Conservation (phyloP, 2,113 vertebrate genomes). For the Psilopsiagon aurifrons region DNA sequence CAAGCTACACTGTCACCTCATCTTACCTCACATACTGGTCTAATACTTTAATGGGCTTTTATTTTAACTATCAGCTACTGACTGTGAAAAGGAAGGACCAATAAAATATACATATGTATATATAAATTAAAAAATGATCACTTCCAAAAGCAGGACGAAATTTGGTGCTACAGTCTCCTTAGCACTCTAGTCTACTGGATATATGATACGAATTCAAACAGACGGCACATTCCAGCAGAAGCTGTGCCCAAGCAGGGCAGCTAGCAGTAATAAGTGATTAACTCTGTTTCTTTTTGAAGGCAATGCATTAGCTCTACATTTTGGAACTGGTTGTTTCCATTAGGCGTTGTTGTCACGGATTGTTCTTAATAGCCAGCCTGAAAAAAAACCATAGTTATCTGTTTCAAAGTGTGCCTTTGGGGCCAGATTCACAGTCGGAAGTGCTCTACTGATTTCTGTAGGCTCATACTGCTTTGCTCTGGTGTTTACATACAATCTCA, state of each 20-base stretch:
- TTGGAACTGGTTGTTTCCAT: constrained; percentile 5
- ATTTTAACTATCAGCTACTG: not conserved
- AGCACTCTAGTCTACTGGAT: not conserved
- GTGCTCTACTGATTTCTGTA: not conserved
- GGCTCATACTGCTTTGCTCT: not conserved
- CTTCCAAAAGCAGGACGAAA: not conserved
- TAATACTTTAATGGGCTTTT: not conserved
- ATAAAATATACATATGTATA: not conserved
- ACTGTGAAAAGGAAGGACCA: not conserved
- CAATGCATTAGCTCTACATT: not conserved
- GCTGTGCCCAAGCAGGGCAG: not conserved
- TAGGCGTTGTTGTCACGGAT: not conserved
- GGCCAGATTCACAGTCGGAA: not conserved
- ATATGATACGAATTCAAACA: not conserved
- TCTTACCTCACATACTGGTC: not conserved
- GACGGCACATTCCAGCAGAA: not conserved
- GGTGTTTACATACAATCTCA: constrained; percentile 20
- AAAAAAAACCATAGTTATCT: not conserved
- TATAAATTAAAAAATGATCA: not conserved
- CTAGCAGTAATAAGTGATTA: not conserved
- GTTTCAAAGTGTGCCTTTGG: constrained; percentile 23
- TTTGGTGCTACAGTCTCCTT: not conserved
- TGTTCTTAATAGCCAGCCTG: constrained; percentile 10
- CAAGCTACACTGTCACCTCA: not conserved
- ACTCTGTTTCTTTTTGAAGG: not conserved